Percentiles rank a stretch among this genome's conserved stretches.
Evolutionary conservation across 53 echinoderm and acorn worm genomes (phyloP).

Genomic region (Holothuria scabra): DNA sequence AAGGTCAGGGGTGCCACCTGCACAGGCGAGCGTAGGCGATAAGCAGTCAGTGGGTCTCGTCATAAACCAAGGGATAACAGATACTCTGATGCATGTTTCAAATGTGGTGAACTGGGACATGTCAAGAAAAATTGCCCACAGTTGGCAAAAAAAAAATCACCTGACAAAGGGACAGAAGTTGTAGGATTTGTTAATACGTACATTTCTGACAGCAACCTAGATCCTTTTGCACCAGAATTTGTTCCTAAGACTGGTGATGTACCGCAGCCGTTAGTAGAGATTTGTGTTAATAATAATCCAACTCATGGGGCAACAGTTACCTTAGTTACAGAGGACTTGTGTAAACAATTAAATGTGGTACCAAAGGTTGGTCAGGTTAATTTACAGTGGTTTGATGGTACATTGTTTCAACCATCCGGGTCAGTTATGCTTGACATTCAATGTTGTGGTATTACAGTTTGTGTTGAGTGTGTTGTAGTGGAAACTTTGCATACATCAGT

Average conservation of each 20-base stretch:
- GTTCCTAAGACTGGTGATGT: neutral
- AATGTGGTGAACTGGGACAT: conserved; percentile 8
- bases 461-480: conserved; percentile 19
- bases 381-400: conserved; percentile 29
- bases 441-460: conserved; percentile 22
- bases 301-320: conserved; percentile 22
- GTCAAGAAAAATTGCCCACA: neutral
- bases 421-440: conserved; percentile 30
- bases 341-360: conserved; percentile 1
- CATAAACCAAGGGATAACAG: conserved; percentile 18
- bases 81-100: conserved; percentile 25
- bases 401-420: conserved; percentile 26
- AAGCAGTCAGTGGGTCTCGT: neutral
- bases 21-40: neutral
- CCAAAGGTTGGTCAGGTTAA: conserved; percentile 2
- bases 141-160: neutral
- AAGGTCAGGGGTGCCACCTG: neutral
- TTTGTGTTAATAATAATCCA: neutral
- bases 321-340: conserved; percentile 20
- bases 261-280: conserved; percentile 29
- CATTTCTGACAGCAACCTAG: neutral
- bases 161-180: neutral
- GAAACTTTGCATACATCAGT: neutral
- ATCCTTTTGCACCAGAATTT: conserved; percentile 24
- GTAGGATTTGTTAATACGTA: conserved; percentile 11